Conservation (phyloP, 2,797 vertebrate genomes). For the Brachyalestes nurse region DNA sequence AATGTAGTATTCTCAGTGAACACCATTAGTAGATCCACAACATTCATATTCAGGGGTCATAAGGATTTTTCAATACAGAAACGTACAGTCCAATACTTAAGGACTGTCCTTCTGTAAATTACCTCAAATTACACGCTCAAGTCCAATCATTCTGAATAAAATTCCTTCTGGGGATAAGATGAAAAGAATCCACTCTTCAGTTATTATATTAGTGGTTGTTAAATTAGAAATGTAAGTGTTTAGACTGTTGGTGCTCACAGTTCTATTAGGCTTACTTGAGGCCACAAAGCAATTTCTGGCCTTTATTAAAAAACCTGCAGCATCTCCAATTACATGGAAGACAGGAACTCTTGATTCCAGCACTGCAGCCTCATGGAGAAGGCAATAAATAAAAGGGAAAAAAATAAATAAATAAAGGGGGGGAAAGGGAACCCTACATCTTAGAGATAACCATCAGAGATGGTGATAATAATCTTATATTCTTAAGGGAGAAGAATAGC, state of each 20-base stretch:
- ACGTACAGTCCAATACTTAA: constrained; percentile 10
- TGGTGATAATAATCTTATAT: constrained; percentile 1
- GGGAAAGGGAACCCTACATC: background rate
- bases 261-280: constrained; percentile 16
- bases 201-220: constrained; percentile 10
- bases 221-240: constrained; percentile 6
- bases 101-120: constrained; percentile 14
- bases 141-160: constrained; percentile 12
- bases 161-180: background rate
- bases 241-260: background rate
- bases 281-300: constrained; percentile 8
- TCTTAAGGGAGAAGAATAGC: background rate
- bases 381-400: background rate
- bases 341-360: constrained; percentile 9
- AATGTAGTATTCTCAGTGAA: background rate
- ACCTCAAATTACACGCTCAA: constrained; percentile 25
- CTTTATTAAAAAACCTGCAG: constrained; percentile 1
- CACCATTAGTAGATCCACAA: background rate
- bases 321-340: constrained; percentile 10
- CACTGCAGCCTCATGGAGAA: background rate
- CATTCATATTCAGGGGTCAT: background rate
- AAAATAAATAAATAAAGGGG: background rate
- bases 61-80: background rate
- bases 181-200: constrained; percentile 3
- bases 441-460: constrained; percentile 8